These are phyloP conservation scores for Cochlearius cochlearius DNA, from an alignment of 2,113 vertebrate genomes.

Conservation along the genomic window DNA sequence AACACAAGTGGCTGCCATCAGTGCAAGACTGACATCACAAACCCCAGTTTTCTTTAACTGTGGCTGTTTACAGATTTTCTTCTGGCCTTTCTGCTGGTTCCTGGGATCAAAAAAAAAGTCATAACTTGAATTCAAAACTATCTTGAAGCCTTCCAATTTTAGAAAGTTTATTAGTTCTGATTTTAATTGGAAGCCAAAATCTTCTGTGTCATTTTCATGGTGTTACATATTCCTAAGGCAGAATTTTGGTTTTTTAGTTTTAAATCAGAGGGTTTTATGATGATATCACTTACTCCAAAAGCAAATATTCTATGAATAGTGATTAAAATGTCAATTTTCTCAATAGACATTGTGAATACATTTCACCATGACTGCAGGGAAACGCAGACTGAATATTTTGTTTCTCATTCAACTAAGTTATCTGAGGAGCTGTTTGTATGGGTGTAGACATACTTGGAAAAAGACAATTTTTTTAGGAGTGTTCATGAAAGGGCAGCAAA, in stretches of 20 bases:
- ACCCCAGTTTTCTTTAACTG: not conserved
- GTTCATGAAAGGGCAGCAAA: not conserved
- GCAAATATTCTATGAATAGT: not conserved
- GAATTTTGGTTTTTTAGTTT: not conserved
- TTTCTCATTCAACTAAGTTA: not conserved
- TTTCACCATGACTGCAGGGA: not conserved
- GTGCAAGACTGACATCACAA: not conserved
- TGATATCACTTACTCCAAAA: not conserved
- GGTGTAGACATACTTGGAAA: not conserved
- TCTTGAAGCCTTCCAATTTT: not conserved
- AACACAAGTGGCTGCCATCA: not conserved
- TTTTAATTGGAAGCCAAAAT: not conserved
- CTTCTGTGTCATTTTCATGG: not conserved
- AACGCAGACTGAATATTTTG: not conserved
- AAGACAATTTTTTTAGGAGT: not conserved
- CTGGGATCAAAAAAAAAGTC: not conserved
- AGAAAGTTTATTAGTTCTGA: not conserved
- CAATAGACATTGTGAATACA: not conserved
- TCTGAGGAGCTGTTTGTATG: not conserved
- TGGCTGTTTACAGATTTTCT: not conserved
- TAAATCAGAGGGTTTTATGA: not conserved
- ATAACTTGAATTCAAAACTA: not conserved
- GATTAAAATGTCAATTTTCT: not conserved
- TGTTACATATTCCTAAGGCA: not conserved
- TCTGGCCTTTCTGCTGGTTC: not conserved